A percentile compares a stretch with the other conserved stretches of the same genome.
These are phyloP conservation scores for Enteromius argenteus DNA, from an alignment of 2,797 vertebrate genomes.

Conservation along the genomic window DNA sequence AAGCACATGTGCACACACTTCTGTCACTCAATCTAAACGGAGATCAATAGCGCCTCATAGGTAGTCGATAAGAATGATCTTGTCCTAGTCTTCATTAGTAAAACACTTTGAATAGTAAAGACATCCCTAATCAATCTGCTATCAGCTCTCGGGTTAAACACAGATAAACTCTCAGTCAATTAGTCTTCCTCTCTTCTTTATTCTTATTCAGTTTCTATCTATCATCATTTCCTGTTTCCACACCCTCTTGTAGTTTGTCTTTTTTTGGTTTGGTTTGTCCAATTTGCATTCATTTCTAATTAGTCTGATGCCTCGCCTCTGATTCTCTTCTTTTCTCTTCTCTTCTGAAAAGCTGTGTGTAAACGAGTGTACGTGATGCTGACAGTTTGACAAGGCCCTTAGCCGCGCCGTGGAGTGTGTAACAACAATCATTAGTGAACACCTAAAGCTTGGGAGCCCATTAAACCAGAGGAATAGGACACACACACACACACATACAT, in stretches of 20 bases:
- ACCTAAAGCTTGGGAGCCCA: constrained; percentile 72
- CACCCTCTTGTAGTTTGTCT: constrained; percentile 54
- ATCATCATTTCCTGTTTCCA: constrained; percentile 34
- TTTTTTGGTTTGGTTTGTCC: constrained; percentile 48
- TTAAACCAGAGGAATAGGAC: constrained; percentile 52
- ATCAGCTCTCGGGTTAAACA: constrained; percentile 78
- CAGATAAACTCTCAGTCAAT: constrained; percentile 78
- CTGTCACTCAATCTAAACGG: constrained; percentile 35
- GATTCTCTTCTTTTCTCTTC: constrained; percentile 32
- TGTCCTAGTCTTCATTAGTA: constrained; percentile 95
- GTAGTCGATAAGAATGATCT: constrained; percentile 93
- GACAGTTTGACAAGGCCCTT: constrained; percentile 74
- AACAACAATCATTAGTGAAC: constrained; percentile 82
- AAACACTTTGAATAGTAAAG: constrained; percentile 96
- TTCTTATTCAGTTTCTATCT: constrained; percentile 10
- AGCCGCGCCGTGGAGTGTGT: constrained; percentile 79
- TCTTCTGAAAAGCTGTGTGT: constrained; percentile 51
- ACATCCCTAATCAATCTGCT: constrained; percentile 92
- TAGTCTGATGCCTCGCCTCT: background rate
- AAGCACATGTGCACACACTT: background rate
- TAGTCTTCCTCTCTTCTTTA: constrained; percentile 3
- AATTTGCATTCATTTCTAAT: constrained; percentile 51
- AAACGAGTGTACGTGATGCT: constrained; percentile 58
- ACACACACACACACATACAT: constrained; percentile 50
- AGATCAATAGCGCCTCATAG: constrained; percentile 90